Percentiles rank a stretch among this genome's conserved stretches.
Evolutionary conservation across 2,888 invertebrate genomes (phyloP).

Genomic region (Corbicula japonica): DNA sequence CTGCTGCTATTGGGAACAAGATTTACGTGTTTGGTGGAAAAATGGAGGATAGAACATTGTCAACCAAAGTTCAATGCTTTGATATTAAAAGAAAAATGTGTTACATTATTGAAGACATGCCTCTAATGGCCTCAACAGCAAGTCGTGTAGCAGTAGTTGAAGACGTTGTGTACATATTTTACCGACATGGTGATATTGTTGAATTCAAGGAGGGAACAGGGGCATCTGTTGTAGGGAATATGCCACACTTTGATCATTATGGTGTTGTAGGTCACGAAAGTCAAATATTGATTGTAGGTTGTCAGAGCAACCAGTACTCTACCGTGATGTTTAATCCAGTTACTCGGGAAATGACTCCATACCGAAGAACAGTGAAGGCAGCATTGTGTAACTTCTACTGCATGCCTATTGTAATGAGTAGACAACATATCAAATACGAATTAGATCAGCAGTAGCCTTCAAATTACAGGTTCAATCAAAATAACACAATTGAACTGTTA

Average conservation of each 20-base stretch:
- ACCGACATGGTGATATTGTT: constrained; percentile 69
- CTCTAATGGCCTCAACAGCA: constrained; percentile 58
- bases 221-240: constrained; percentile 56
- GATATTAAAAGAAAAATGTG: constrained; percentile 53
- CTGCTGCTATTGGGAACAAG: constrained; percentile 64
- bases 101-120: constrained; percentile 61
- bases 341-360: constrained; percentile 54
- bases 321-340: constrained; percentile 66
- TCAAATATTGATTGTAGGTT: constrained; percentile 68
- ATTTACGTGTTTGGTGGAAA: constrained; percentile 74
- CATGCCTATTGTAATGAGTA: constrained; percentile 66
- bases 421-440: constrained; percentile 45
- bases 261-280: constrained; percentile 65
- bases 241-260: constrained; percentile 72
- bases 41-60: constrained; percentile 58
- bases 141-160: constrained; percentile 68
- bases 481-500: too few relatives aligned
- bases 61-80: constrained; percentile 67
- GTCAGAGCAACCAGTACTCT: constrained; percentile 66
- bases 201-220: constrained; percentile 56
- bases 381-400: constrained; percentile 72
- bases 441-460: background rate
- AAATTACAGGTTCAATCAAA: too few relatives aligned
- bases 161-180: constrained; percentile 66
- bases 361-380: constrained; percentile 66